Evolutionary conservation across 2,797 vertebrate genomes (phyloP).

Genomic region (Phoebastria nigripes): DNA sequence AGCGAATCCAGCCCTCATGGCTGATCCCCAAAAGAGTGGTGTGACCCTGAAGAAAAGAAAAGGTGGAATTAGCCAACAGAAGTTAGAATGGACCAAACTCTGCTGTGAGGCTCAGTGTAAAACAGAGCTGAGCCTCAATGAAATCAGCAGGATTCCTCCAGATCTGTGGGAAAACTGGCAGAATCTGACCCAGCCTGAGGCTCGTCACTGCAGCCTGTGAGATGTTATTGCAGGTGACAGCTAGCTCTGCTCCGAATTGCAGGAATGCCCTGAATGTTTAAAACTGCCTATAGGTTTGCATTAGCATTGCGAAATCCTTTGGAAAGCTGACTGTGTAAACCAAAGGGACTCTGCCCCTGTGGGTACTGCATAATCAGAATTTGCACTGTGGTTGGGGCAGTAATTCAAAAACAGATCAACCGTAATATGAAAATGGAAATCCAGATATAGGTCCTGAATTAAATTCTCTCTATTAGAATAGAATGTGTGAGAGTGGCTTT

Average conservation of each 20-base stretch:
- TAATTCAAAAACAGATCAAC: not conserved
- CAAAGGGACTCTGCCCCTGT: not conserved
- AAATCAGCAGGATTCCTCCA: not conserved
- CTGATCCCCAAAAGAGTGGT: not conserved
- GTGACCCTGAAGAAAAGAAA: slow-evolving; percentile 14
- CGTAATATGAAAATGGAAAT: not conserved
- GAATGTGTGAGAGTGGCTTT: not conserved
- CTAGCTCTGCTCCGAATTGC: not conserved
- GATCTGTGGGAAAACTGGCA: not conserved
- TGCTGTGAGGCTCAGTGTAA: not conserved
- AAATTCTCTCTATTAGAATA: not conserved
- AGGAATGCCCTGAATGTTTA: not conserved
- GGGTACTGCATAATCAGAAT: not conserved
- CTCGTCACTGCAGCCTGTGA: rapidly evolving
- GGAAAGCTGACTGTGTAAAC: not conserved
- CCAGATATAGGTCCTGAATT: not conserved
- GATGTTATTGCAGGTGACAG: not conserved
- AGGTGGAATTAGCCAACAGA: not conserved
- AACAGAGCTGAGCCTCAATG: not conserved
- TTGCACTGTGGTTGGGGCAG: not conserved
- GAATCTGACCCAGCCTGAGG: not conserved
- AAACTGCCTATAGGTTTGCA: not conserved
- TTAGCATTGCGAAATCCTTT: not conserved
- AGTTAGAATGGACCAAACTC: not conserved
- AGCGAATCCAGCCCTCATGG: not conserved